A percentile compares a stretch with the other conserved stretches of the same genome.
These are phyloP conservation scores for Saccopteryx bilineata DNA, from an alignment of 2,113 vertebrate genomes.

Conservation along the genomic window DNA sequence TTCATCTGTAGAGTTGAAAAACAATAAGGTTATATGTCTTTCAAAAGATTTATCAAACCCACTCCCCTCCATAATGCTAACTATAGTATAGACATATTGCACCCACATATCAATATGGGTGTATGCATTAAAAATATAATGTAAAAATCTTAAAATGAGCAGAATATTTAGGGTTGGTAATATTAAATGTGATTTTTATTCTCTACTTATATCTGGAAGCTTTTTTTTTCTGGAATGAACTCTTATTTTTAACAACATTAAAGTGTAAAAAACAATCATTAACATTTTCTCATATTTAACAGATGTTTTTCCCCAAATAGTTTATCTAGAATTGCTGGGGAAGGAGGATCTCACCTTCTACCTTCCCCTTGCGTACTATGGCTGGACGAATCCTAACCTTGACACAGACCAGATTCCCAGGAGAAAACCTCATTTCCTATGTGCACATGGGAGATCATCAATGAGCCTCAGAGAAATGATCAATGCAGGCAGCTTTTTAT, in stretches of 20 bases:
- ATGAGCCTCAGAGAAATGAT: background rate
- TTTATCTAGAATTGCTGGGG: background rate
- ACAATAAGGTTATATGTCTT: background rate
- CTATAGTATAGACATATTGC: background rate
- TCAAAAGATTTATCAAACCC: conserved; percentile 18
- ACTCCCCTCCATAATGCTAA: background rate
- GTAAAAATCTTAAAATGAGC: conserved; percentile 11
- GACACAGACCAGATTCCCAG: background rate
- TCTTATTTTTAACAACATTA: conserved; percentile 40
- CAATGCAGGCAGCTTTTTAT: background rate
- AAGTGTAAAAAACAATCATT: conserved; percentile 5
- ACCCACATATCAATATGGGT: background rate
- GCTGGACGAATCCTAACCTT: background rate
- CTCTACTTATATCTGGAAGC: conserved; percentile 13
- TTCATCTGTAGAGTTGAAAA: background rate
- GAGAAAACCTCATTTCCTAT: no score
- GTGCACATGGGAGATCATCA: background rate
- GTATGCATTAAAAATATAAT: conserved; percentile 53
- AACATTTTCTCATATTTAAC: conserved; percentile 14
- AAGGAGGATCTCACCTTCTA: no score
- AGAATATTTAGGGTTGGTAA: background rate
- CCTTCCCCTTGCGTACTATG: background rate
- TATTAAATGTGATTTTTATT: conserved; percentile 60
- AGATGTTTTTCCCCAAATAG: background rate
- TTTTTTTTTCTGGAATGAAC: conserved; percentile 54